Base-by-base conservation (phyloP, 1,140 invertebrate genomes). In the Drosophila ambigua region DNA sequence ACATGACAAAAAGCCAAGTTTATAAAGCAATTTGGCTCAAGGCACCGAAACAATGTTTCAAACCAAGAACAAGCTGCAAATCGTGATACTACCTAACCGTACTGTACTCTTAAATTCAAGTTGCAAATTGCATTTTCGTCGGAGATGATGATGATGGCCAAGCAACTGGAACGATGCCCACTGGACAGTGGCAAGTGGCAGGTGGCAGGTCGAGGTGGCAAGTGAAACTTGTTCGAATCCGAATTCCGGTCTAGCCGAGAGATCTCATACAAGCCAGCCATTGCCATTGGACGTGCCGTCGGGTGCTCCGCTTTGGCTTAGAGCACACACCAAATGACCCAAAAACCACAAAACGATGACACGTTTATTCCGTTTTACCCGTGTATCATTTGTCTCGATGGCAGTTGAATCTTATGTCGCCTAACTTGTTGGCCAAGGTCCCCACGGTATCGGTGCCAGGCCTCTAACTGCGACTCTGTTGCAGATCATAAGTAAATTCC, bases 31-130 rank as follows among this genome's bases (percentile, higher is more conserved):
- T 74, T 77, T 62, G 51, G 54, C 69, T 31, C 46, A 67, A 62
- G 62, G 62, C 52, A 60, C 55, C 60, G 15, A 43, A 68, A 58
- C 64, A 57, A 68, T 76, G 73, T 77, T 62, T 52, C 16, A 39
- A 15, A 39, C 8, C 51, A 44, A 87, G 79, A 88, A 87, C 79
- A 66, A 79, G 83, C 77, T 75, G 78, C 78, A 77, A 76, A 72
- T 82, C 43, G 66, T 26, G 66, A 64, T 57, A 68, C 48, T 11
- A 4, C 9, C 35, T 39, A 13, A 4, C 35, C 35, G 35, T 48
- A 71, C 67, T 69, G 67, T 69, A 49, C 83, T 76, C 75, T 77
- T 77, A 78, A 87, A 79, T 84, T 79, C 52, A 84, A 84, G 75
- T 76, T 65, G 72, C 60, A 85, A 79, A 88, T 78, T 85, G 83